These are phyloP conservation scores for Calameuta filiformis DNA, from an alignment of 2,888 invertebrate species.

Conservation along the genomic window DNA sequence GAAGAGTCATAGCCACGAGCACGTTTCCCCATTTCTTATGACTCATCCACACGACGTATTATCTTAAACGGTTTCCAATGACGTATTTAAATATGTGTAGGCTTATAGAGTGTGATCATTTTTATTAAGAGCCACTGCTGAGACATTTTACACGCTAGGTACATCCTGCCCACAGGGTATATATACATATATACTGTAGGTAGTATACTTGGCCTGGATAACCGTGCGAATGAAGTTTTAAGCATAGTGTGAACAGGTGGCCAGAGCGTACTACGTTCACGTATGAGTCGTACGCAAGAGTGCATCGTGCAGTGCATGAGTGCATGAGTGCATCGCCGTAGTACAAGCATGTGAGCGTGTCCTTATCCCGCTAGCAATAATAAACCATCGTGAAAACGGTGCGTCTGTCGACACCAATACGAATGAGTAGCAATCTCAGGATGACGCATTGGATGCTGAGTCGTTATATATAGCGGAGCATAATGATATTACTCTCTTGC, in stretches of 20 bases:
- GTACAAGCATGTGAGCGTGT: not conserved
- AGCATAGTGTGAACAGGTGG: constrained; percentile 39
- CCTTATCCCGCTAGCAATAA: constrained; percentile 6
- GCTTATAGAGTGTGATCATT: not conserved
- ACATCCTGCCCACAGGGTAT: not conserved
- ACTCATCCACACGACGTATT: not conserved
- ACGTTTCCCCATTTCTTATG: not conserved
- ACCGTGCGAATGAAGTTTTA: constrained; percentile 16
- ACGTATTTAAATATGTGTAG: not conserved
- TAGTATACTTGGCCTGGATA: constrained; percentile 1
- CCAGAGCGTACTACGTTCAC: constrained; percentile 6
- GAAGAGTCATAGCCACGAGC: not conserved
- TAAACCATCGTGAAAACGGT: constrained; percentile 18
- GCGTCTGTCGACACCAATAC: constrained; percentile 10
- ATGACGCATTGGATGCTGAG: constrained; percentile 1
- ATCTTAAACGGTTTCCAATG: not conserved
- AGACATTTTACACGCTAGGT: not conserved
- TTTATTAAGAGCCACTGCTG: not conserved
- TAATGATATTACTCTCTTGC: constrained; percentile 8
- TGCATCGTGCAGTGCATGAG: not conserved
- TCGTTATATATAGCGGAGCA: not conserved
- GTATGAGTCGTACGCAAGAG: not conserved
- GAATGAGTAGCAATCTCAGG: not conserved
- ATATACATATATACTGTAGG: not conserved
- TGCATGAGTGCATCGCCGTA: not conserved